Evolutionary conservation across 2,888 invertebrate genomes (phyloP), one percentile per base, ranked within the genome.

Genomic region (Elgonia sp.): DNA sequence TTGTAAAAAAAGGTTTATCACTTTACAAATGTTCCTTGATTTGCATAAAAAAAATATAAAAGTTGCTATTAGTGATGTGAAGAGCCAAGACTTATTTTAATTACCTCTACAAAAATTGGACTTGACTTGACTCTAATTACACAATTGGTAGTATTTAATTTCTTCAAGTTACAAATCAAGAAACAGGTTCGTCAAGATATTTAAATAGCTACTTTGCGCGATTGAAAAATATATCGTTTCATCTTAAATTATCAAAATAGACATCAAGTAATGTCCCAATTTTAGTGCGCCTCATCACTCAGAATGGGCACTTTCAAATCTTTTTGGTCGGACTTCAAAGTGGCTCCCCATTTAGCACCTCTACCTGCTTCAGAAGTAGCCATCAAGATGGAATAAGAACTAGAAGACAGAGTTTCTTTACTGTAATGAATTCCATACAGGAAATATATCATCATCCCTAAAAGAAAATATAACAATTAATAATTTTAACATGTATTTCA

Each of bases 371-470:
- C 96, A 0, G 96, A 95, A 0, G 96, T 95, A 6, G 96, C 96
- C 95, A 97, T 96, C 84, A 97, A 93, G 90, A 96, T 96, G 1
- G 96, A 96, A 92, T 97, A 96, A 0, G 95, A 95, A 37, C 96
- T 96, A 16, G 96, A 95, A 60, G 94, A 94, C 57, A 96, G 96
- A 53, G 97, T 97, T 91, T 98, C 96, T 94, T 97, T 97, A 94
- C 98, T 98, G 94, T 98, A 97, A 93, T 97, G 97, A 86, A 98
- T 97, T 6, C 98, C 98, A 93, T 98, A 98, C 0, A 97, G 95
- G 94, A 98, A 98, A 94, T 98, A 98, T 8, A 98, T 96, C 39
- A 97, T 95, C 93, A 98, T 95, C 72, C 98, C 98, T 98, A 95
- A 18, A 95, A 94, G 90, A 53, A 0, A 55, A 50, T 2, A 57